Evolutionary conservation across 1,140 invertebrate species (phyloP).

Genomic region (Lepidurus arcticus): DNA sequence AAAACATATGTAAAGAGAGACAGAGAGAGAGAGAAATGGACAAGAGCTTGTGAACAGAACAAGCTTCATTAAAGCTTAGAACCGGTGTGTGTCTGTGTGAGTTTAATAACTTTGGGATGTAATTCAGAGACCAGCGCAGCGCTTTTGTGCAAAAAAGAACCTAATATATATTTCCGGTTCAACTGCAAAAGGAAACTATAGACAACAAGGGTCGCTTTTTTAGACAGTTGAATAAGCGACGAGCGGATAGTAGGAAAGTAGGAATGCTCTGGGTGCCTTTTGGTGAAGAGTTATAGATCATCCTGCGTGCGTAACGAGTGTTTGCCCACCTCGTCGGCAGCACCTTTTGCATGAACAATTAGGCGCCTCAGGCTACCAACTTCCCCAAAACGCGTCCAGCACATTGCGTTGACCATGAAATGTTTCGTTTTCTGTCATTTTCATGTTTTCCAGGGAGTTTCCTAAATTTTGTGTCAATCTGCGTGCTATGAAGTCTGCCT

Average conservation of each 20-base stretch:
- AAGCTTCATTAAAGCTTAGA: slow-evolving; percentile 1
- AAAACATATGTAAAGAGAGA: not conserved
- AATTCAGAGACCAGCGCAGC: not conserved
- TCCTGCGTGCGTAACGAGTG: slow-evolving; percentile 17
- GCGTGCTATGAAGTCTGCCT: no score
- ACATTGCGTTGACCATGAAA: not conserved
- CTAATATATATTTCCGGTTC: slow-evolving; percentile 16
- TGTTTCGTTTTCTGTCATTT: not conserved
- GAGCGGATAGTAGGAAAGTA: not conserved
- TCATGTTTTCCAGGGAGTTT: not conserved
- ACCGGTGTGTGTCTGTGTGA: not conserved
- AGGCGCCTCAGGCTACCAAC: not conserved
- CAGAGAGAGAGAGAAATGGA: not conserved
- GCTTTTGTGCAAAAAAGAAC: slow-evolving; percentile 11
- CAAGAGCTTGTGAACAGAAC: not conserved
- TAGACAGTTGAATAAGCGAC: no score
- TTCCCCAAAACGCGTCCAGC: not conserved
- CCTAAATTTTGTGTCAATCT: no score
- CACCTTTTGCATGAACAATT: slow-evolving; percentile 16
- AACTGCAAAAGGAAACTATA: not conserved
- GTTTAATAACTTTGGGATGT: not conserved
- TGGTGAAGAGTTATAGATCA: not conserved
- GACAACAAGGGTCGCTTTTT: no score
- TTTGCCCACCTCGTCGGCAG: slow-evolving; percentile 11
- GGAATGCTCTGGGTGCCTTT: slow-evolving; percentile 14